Conservation (phyloP, 2,113 vertebrate genomes). For the Colinus virginianus region DNA sequence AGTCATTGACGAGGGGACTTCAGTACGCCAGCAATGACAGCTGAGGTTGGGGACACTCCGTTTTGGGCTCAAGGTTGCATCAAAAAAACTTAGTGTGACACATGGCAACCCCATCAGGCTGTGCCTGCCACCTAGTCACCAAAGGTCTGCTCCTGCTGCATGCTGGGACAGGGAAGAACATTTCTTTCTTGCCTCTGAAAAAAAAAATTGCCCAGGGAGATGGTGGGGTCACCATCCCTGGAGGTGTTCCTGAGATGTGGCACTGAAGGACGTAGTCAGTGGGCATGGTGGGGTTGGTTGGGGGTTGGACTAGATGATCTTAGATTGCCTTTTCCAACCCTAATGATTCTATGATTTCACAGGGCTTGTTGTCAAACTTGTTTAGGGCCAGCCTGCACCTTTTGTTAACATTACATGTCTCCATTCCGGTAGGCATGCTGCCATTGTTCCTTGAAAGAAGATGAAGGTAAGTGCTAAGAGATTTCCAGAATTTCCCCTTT, state of each 20-base stretch:
- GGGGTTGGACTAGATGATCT: too few species aligned
- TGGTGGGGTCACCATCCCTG: too few species aligned
- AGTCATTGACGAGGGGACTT: fast-evolving
- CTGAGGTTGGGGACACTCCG: not conserved
- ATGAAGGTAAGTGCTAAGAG: not conserved
- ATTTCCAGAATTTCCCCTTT: not conserved
- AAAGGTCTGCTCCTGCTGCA: not conserved
- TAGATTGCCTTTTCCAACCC: too few species aligned
- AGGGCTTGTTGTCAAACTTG: not conserved
- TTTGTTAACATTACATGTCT: not conserved
- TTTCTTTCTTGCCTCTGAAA: too few species aligned
- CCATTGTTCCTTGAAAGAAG: not conserved
- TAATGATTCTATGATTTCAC: not conserved
- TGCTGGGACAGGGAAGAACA: not conserved
- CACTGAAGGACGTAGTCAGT: too few species aligned
- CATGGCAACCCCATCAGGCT: not conserved
- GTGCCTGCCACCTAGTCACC: not conserved
- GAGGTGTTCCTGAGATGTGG: too few species aligned
- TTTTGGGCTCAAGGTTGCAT: not conserved
- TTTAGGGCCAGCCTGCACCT: not conserved
- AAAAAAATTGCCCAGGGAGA: too few species aligned
- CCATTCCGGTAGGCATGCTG: not conserved
- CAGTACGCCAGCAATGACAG: not conserved
- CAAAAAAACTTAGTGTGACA: not conserved
- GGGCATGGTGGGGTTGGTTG: too few species aligned